phyloP scores from a whole-genome alignment of 2,888 invertebrate species.

The Eupithecia subumbrata region DNA sequence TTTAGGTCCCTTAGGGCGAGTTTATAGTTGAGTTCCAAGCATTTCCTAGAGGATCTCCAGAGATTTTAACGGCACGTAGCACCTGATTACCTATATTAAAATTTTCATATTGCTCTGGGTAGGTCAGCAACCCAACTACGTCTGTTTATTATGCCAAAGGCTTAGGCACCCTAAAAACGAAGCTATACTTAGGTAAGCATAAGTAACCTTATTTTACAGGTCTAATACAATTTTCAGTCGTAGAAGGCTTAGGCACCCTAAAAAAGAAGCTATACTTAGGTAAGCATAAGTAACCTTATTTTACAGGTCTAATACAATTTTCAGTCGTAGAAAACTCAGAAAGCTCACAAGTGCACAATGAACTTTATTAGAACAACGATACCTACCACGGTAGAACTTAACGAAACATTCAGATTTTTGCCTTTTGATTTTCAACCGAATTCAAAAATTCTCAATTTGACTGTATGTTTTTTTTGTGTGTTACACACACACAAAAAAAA shows the following conservation, averaged over 20 bases:
- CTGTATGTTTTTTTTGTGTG: too few relatives aligned
- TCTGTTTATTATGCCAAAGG: background rate
- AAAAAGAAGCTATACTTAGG: background rate
- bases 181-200: background rate
- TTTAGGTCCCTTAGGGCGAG: constrained; percentile 4
- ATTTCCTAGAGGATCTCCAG: background rate
- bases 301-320: background rate
- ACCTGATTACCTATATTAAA: background rate
- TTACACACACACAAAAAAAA: too few relatives aligned
- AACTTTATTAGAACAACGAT: too few relatives aligned
- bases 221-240: background rate
- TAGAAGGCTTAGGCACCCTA: background rate
- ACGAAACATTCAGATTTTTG: too few relatives aligned
- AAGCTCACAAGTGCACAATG: too few relatives aligned
- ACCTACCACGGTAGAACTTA: too few relatives aligned
- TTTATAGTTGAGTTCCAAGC: background rate
- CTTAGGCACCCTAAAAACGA: background rate
- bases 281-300: background rate
- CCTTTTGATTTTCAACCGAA: too few relatives aligned
- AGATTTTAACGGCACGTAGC: background rate
- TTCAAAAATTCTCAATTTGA: too few relatives aligned
- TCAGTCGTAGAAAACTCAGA: too few relatives aligned
- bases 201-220: background rate
- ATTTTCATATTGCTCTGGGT: background rate
- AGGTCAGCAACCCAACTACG: background rate